A percentile compares a stretch with the other conserved stretches of the same genome.
Conservation (phyloP, 2,888 invertebrate species). For the Rhaphigaster nebulosa region DNA sequence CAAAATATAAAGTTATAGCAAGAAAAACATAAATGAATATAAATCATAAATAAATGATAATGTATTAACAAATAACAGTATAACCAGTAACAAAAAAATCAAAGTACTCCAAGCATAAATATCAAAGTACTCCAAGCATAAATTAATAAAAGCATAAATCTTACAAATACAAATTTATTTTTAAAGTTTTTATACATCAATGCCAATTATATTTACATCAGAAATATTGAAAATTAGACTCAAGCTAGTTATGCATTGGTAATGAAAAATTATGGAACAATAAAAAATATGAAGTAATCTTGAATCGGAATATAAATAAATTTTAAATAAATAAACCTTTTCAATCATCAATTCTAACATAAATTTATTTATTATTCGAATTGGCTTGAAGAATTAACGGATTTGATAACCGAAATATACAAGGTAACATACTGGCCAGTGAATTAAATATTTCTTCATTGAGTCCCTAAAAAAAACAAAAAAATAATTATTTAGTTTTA, state of each 20-base stretch:
- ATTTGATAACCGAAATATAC: slow-evolving; percentile 95
- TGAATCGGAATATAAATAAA: not conserved
- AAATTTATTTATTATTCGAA: slow-evolving; percentile 38
- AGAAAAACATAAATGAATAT: not conserved
- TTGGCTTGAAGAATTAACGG: slow-evolving; percentile 82
- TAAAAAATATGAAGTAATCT: not conserved
- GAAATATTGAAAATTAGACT: not conserved
- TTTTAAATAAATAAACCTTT: not conserved
- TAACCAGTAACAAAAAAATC: not conserved
- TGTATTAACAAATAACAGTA: not conserved
- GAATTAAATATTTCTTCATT: slow-evolving; percentile 86
- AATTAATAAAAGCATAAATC: not conserved
- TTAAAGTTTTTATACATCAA: not conserved
- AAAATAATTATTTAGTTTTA: slow-evolving; percentile 37
- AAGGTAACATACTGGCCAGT: slow-evolving; percentile 89
- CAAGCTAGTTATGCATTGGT: not conserved
- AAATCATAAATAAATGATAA: not conserved
- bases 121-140: not conserved
- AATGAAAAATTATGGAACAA: not conserved
- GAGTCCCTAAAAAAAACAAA: slow-evolving; percentile 74
- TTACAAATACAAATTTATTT: not conserved
- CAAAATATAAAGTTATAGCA: not conserved
- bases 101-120: too few species aligned
- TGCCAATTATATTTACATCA: not conserved
- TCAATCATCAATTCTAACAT: not conserved